Conservation (phyloP, 2,888 invertebrate genomes). For the Platerodrilus igneus region DNA sequence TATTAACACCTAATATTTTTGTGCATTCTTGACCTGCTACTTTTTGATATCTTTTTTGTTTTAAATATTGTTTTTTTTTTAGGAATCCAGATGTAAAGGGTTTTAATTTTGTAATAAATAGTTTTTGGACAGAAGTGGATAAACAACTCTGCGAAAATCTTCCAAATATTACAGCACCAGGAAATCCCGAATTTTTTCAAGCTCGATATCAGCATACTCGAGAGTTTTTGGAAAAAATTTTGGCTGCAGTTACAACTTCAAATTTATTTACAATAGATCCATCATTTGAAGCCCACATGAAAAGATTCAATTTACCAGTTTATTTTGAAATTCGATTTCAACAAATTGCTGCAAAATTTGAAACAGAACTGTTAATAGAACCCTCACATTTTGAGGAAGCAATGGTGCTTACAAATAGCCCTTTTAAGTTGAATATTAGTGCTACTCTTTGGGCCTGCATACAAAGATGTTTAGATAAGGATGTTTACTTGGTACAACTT, state of each 20-base stretch:
- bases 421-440: conserved; percentile 52
- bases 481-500: conserved; percentile 73
- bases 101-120: conserved; percentile 76
- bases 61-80: conserved; percentile 48
- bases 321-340: conserved; percentile 95
- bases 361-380: conserved; percentile 47
- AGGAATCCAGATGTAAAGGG: conserved; percentile 51
- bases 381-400: conserved; percentile 18
- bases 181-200: conserved; percentile 85
- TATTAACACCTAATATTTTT: too few relatives aligned
- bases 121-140: conserved; percentile 84
- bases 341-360: conserved; percentile 75
- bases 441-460: conserved; percentile 49
- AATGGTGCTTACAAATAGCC: conserved; percentile 29
- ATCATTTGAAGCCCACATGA: conserved; percentile 69
- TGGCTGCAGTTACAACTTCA: conserved; percentile 59
- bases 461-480: conserved; percentile 66
- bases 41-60: conserved; percentile 49
- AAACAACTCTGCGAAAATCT: conserved; percentile 75
- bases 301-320: conserved; percentile 91
- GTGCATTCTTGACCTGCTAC: too few relatives aligned
- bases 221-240: conserved; percentile 68
- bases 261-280: conserved; percentile 60
- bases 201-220: conserved; percentile 75
- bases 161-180: conserved; percentile 83